A percentile compares a stretch with the other conserved stretches of the same genome.
Evolutionary conservation across 2,797 vertebrate species (phyloP).

Genomic region (Syngnathus acus): DNA sequence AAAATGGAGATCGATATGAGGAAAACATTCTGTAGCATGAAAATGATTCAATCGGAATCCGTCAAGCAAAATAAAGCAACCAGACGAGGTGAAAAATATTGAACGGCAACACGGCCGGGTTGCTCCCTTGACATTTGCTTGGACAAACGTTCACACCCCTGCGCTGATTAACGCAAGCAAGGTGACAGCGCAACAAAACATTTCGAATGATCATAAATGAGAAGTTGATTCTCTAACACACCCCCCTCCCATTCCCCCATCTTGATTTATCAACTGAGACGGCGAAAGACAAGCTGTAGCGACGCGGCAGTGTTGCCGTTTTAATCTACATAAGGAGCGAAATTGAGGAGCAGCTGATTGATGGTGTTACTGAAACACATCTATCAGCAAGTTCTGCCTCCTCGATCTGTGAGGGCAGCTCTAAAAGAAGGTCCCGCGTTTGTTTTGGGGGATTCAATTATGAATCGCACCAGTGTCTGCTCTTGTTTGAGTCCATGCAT

Average conservation of each 20-base stretch:
- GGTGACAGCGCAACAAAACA: slow-evolving; percentile 27
- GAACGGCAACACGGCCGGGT: slow-evolving; percentile 25
- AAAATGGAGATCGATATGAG: slow-evolving; percentile 14
- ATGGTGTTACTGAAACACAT: slow-evolving; percentile 33
- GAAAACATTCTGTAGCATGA: slow-evolving; percentile 34
- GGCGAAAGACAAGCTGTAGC: slow-evolving; percentile 29
- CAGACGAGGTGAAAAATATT: slow-evolving; percentile 24
- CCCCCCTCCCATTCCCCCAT: neutral
- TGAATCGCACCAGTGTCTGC: neutral
- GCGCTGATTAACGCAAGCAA: slow-evolving; percentile 27
- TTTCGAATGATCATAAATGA: slow-evolving; percentile 41
- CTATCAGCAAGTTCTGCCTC: slow-evolving; percentile 34
- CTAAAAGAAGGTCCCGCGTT: slow-evolving; percentile 25
- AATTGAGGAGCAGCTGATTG: slow-evolving; percentile 49
- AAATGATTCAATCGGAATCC: slow-evolving; percentile 29
- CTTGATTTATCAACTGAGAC: slow-evolving; percentile 46
- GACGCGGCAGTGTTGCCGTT: slow-evolving; percentile 26
- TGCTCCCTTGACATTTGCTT: slow-evolving; percentile 29
- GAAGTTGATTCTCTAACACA: slow-evolving; percentile 25
- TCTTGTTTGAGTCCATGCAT: slow-evolving; percentile 1
- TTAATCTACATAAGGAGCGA: slow-evolving; percentile 42
- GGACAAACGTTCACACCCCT: slow-evolving; percentile 10
- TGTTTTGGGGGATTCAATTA: neutral
- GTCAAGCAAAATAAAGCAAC: slow-evolving; percentile 11
- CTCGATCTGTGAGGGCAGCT: slow-evolving; percentile 23